A percentile compares a stretch with the other conserved stretches of the same genome.
Conservation (phyloP, 1,140 invertebrate species). For the Pteromalus puparum region DNA sequence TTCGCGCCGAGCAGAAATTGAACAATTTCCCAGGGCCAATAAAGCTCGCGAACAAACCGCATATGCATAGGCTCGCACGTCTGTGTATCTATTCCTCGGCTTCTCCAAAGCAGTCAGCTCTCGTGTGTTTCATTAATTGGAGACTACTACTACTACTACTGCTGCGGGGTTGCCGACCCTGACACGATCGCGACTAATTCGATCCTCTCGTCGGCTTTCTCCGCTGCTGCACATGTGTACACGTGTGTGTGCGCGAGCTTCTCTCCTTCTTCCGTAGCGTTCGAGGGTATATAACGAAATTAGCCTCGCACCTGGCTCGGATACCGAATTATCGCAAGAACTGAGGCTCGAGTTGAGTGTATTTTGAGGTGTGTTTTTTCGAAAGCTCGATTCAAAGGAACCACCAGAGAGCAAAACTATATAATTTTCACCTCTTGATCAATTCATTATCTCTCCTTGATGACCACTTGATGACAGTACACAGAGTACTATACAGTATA, state of each 20-base stretch:
- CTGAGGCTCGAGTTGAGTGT: background rate
- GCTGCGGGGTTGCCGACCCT: slow-evolving; percentile 37
- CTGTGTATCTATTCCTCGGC: background rate
- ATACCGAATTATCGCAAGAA: slow-evolving; percentile 21
- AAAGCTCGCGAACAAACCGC: background rate
- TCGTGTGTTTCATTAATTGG: slow-evolving; percentile 45
- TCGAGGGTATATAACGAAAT: slow-evolving; percentile 50
- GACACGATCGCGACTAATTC: slow-evolving; percentile 53
- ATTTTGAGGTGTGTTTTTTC: no score
- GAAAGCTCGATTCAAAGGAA: slow-evolving; percentile 6
- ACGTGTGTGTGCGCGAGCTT: background rate
- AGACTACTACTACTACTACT: no score
- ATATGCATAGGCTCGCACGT: background rate
- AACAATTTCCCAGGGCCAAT: slow-evolving; percentile 47
- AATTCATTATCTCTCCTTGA: slow-evolving; percentile 36
- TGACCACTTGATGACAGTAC: no score
- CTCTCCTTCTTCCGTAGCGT: background rate
- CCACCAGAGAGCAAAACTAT: background rate
- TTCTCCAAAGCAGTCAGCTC: background rate
- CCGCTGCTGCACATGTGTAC: slow-evolving; percentile 7
- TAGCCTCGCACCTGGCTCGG: slow-evolving; percentile 59
- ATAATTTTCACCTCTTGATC: slow-evolving; percentile 44
- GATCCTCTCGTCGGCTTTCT: slow-evolving; percentile 48
- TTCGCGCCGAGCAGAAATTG: slow-evolving; percentile 30
- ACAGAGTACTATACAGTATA: no score